Conservation (phyloP, 2,888 invertebrate genomes). For the Xestia xanthographa region DNA sequence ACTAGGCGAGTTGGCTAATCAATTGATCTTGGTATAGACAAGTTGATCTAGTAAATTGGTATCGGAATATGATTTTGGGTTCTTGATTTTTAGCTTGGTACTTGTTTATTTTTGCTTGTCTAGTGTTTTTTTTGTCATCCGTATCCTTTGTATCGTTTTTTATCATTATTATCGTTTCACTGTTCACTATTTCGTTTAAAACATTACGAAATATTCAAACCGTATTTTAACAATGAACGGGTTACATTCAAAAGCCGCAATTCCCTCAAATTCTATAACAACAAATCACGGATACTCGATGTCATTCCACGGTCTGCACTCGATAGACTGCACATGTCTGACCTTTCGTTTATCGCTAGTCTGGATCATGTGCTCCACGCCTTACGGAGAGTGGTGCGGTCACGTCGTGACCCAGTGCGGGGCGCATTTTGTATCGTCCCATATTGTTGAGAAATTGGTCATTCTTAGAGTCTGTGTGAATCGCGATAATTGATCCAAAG, state of each 20-base stretch:
- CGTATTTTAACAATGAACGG: not conserved
- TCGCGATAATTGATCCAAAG: constrained; percentile 16
- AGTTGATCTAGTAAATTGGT: not conserved
- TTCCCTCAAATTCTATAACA: constrained; percentile 8
- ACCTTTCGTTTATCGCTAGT: constrained; percentile 61
- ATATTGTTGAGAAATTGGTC: constrained; percentile 61
- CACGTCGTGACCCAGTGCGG: constrained; percentile 58
- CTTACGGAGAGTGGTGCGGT: constrained; percentile 61
- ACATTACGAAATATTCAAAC: not conserved
- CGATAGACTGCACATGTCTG: constrained; percentile 53
- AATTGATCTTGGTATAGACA: not conserved
- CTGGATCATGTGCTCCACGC: constrained; percentile 65
- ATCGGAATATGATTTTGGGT: not conserved
- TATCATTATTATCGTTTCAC: not conserved
- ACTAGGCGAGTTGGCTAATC: not conserved
- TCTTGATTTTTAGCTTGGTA: not conserved
- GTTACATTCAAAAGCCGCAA: not conserved
- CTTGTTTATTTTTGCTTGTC: not conserved
- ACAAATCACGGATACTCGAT: constrained; percentile 33
- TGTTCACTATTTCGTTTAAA: not conserved
- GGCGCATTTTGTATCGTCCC: constrained; percentile 49
- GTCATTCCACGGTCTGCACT: constrained; percentile 40
- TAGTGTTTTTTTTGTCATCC: not conserved
- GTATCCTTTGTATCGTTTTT: not conserved
- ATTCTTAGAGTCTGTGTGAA: constrained; percentile 45